phyloP scores from a whole-genome alignment of 2,888 invertebrate species.

The Theretra japonica region DNA sequence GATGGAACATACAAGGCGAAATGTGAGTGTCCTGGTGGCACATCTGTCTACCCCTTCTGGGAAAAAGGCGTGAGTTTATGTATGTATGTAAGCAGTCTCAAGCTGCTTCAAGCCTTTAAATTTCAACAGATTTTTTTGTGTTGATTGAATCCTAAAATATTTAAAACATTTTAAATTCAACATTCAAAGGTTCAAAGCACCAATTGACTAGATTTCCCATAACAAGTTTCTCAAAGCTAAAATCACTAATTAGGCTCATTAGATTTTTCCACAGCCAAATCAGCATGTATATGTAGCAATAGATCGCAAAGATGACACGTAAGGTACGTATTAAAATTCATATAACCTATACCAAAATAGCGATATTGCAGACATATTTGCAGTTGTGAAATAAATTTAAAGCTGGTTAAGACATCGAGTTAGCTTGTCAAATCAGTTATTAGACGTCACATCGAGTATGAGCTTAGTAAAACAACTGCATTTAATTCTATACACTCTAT shows the following conservation, averaged over 20 bases:
- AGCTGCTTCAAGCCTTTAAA: no score
- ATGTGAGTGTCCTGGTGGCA: no score
- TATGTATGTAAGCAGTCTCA: no score
- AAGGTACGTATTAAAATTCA: not conserved
- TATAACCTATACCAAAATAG: not conserved
- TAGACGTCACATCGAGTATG: not conserved
- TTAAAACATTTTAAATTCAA: no score
- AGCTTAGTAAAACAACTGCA: not conserved
- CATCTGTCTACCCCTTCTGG: no score
- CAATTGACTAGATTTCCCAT: not conserved
- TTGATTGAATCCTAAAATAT: no score
- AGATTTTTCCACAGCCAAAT: not conserved
- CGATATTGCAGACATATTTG: not conserved
- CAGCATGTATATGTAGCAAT: not conserved
- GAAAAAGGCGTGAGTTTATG: no score
- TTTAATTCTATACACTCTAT: not conserved
- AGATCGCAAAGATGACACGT: not conserved
- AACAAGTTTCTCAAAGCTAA: no score
- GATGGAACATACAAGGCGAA: no score
- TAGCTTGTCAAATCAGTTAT: not conserved
- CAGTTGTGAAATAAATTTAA: constrained; percentile 6
- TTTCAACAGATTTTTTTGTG: no score
- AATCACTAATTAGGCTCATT: not conserved
- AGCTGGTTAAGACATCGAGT: constrained; percentile 1
- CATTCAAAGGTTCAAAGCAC: not conserved